Percentiles rank a stretch among this genome's conserved stretches.
These are phyloP conservation scores for Octodonta nipae DNA, from an alignment of 2,888 invertebrate genomes.

Conservation along the genomic window DNA sequence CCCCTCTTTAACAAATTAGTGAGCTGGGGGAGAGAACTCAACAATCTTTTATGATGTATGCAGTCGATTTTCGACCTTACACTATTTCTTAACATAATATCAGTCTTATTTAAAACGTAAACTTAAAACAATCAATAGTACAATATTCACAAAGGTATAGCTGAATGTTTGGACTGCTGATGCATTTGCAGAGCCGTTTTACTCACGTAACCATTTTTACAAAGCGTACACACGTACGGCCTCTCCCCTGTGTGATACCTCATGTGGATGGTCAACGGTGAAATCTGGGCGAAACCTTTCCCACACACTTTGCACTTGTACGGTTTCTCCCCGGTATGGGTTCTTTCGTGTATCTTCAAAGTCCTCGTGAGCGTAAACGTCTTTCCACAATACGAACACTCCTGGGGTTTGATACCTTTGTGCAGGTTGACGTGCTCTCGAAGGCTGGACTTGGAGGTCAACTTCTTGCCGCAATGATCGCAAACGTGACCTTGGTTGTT, in stretches of 20 bases:
- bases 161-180: too few species aligned
- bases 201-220: constrained; percentile 12
- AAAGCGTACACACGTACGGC: constrained; percentile 12
- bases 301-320: constrained; percentile 42
- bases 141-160: too few species aligned
- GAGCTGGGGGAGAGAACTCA: too few species aligned
- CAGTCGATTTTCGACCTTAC: too few species aligned
- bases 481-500: constrained; percentile 4
- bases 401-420: constrained; percentile 32
- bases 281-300: constrained; percentile 42
- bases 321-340: constrained; percentile 42
- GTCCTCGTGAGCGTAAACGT: constrained; percentile 32
- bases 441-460: constrained; percentile 16
- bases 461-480: constrained; percentile 21
- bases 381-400: constrained; percentile 34
- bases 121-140: too few species aligned
- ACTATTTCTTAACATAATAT: too few species aligned
- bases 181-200: too few species aligned
- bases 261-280: constrained; percentile 38
- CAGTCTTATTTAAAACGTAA: too few species aligned
- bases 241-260: constrained; percentile 42
- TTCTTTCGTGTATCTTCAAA: constrained; percentile 39
- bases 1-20: too few species aligned
- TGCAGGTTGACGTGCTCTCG: constrained; percentile 7
- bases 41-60: too few species aligned